Base-by-base conservation (phyloP, 2,888 invertebrate genomes). In the Oscheius sp. region DNA sequence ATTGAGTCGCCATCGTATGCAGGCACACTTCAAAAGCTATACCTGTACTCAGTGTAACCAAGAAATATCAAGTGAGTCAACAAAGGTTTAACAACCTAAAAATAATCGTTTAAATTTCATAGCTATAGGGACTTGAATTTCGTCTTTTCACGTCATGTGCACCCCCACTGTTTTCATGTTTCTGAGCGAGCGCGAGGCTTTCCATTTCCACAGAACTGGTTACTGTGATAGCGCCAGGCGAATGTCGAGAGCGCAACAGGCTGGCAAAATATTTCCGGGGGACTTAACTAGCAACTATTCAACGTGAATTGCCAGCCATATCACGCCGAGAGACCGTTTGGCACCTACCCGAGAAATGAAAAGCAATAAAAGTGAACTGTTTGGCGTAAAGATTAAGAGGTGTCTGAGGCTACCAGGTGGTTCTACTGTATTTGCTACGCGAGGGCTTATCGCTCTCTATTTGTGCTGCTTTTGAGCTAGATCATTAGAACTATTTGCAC, bases 11-110 rank as follows among this genome's bases (percentile, higher is more conserved):
- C 86, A 86, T 54, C 76, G 86, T n/a, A 86, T 85, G 85, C 85
- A 85, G 65, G 85, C 85, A 1, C 85, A 85, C 65, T 85, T 85
- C 77, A 85, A 85, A 70, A 83, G 84, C 70, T 86, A 86, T 74
- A 83, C 81, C 5, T 86, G 86, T 70, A 85, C 84, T 8, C 78
- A 81, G 56, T 86, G 86, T 73, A 81, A 82, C 67, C 73, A 82
- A 57, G 86, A 86, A 65, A 86, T 86, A 45, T 75, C 85, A 30
- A 85, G 86, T 86, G 56, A 84, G 84, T 81, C 26, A 44, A 20
- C 9, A 4, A 17, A 5, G n/a, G n/a, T n/a, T n/a, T n/a, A n/a
- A n/a, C n/a, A n/a, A n/a, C n/a, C n/a, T 30, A 33, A 30, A 47
- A 47, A 6, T 47, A 47, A 20, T 20, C 2, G 17, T 44, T 38